A percentile compares a stretch with the other conserved stretches of the same genome.
Conservation (phyloP, 2,113 vertebrate genomes). For the Pholis gunnellus region DNA sequence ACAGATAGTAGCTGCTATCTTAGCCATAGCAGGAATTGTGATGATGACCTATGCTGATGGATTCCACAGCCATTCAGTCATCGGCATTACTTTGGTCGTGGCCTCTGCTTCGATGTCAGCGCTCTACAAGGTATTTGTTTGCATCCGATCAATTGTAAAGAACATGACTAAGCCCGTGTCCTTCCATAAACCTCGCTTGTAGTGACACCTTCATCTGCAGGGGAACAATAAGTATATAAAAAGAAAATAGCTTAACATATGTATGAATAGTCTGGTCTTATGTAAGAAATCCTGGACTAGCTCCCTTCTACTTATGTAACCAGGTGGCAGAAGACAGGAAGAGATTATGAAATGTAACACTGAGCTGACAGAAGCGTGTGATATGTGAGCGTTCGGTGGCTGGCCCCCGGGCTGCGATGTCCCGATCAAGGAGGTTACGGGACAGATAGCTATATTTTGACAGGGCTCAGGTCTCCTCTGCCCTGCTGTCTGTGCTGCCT, state of each 20-base stretch:
- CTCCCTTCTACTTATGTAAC: conserved; percentile 40
- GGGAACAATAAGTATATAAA: background rate
- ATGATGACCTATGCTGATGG: conserved; percentile 98
- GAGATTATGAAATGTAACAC: conserved; percentile 49
- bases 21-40: conserved; percentile 97
- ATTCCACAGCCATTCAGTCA: conserved; percentile 97
- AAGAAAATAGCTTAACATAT: conserved; percentile 3
- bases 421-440: conserved; percentile 40
- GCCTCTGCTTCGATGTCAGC: conserved; percentile 95
- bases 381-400: background rate
- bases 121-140: conserved; percentile 92
- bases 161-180: background rate
- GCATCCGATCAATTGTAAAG: background rate
- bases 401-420: conserved; percentile 33
- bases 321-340: conserved; percentile 47
- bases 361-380: conserved; percentile 36
- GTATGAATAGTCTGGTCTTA: conserved; percentile 25
- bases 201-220: background rate
- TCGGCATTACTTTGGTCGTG: conserved; percentile 95
- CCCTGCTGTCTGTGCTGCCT: conserved; percentile 53
- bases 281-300: conserved; percentile 27
- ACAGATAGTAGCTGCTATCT: conserved; percentile 97
- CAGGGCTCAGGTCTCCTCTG: conserved; percentile 33
- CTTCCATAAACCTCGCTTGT: background rate
- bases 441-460: conserved; percentile 58